A percentile compares a stretch with the other conserved stretches of the same genome.
Conservation (phyloP, 2,113 vertebrate species). For the Bungarus multicinctus region DNA sequence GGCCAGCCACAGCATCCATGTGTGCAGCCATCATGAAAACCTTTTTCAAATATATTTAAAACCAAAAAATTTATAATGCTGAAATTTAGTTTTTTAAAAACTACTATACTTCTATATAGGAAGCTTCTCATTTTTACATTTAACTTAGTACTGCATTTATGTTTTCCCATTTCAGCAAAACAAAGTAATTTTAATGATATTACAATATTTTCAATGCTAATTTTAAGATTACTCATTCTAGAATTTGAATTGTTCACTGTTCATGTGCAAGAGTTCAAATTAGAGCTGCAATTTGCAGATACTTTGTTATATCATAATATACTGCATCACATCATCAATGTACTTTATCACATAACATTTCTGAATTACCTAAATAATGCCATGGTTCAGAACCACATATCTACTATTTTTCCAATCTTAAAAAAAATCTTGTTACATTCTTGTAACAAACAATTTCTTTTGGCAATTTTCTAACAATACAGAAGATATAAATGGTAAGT, state of each 20-base stretch:
- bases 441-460: background rate
- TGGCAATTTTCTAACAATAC: background rate
- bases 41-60: background rate
- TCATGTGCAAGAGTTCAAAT: background rate
- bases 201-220: background rate
- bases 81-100: background rate
- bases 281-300: background rate
- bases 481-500: background rate
- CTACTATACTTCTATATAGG: background rate
- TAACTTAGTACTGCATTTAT: background rate
- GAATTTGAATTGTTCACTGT: background rate
- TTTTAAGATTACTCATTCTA: background rate
- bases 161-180: background rate
- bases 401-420: background rate
- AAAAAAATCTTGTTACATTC: background rate
- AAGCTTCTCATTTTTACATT: background rate
- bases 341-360: background rate
- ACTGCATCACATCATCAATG: background rate
- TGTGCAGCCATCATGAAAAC: too few relatives aligned
- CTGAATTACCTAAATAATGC: background rate
- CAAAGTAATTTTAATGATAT: background rate
- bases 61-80: background rate
- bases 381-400: background rate
- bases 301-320: background rate
- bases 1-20: too few relatives aligned